Percentiles rank a stretch among this genome's conserved stretches.
These are phyloP conservation scores for Sebastes matsubarae DNA, from an alignment of 2,797 vertebrate genomes.

Conservation along the genomic window DNA sequence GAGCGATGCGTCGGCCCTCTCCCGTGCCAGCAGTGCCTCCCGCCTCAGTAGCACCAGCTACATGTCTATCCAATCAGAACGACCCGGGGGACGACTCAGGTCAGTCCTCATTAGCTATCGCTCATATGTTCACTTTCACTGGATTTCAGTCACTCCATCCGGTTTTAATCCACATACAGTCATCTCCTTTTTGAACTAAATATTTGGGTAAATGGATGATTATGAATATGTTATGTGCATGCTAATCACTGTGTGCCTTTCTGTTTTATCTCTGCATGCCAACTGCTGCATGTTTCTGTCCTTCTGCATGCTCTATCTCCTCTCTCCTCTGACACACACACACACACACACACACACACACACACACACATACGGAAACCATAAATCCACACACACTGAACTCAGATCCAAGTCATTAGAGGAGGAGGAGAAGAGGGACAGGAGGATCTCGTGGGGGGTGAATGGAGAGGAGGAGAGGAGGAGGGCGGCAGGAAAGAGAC, in stretches of 20 bases:
- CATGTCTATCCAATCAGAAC: constrained; percentile 98
- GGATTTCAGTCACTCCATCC: not conserved
- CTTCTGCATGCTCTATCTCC: constrained; percentile 36
- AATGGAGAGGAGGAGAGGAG: constrained; percentile 75
- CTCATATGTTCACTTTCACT: not conserved
- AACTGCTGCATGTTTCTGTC: constrained; percentile 54
- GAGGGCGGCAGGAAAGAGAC: constrained; percentile 69
- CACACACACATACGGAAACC: constrained; percentile 10
- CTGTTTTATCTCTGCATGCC: constrained; percentile 67
- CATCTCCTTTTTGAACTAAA: not conserved
- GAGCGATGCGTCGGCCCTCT: constrained; percentile 95
- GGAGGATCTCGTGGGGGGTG: constrained; percentile 81
- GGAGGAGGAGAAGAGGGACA: constrained; percentile 84
- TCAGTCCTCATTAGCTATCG: constrained; percentile 70
- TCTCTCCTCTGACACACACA: not conserved
- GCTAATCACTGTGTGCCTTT: constrained; percentile 66
- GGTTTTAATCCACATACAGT: not conserved
- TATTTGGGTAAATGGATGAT: not conserved
- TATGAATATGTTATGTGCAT: constrained; percentile 7
- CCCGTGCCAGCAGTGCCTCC: constrained; percentile 98
- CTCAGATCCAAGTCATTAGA: constrained; percentile 81
- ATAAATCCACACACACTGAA: constrained; percentile 10
- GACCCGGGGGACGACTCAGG: constrained; percentile 93
- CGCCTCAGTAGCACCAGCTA: constrained; percentile 98
- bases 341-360: constrained; percentile 14